phyloP scores from a whole-genome alignment of 2,888 invertebrate genomes.

The Noctua janthe region DNA sequence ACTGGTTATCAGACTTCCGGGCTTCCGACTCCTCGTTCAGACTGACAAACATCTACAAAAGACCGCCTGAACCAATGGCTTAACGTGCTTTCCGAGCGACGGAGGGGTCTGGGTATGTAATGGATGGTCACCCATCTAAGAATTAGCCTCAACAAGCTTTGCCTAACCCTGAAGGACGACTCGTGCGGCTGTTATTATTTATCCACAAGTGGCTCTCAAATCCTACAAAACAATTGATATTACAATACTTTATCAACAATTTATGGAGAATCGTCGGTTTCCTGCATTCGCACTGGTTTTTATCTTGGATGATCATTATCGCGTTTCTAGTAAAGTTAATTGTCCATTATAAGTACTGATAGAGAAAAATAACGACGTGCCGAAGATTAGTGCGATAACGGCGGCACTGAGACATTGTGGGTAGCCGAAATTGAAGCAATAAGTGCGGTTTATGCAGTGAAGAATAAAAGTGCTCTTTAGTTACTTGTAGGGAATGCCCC shows the following conservation, averaged over 20 bases:
- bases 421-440: constrained; percentile 3
- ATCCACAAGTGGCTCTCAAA: background rate
- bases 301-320: constrained; percentile 63
- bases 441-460: background rate
- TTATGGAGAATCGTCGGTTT: constrained; percentile 23
- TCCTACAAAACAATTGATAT: background rate
- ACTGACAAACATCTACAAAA: background rate
- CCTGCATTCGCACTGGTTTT: constrained; percentile 24
- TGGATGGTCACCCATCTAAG: background rate
- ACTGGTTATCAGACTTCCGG: background rate
- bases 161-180: background rate
- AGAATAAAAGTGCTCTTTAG: background rate
- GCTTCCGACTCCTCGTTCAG: no score
- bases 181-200: background rate
- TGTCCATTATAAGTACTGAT: constrained; percentile 66
- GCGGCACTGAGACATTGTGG: constrained; percentile 2
- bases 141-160: background rate
- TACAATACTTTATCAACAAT: constrained; percentile 2
- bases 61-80: background rate
- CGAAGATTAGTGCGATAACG: constrained; percentile 44
- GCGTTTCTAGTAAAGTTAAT: constrained; percentile 62
- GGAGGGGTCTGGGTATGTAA: background rate
- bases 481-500: no score
- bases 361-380: constrained; percentile 52
- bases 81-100: background rate